Evolutionary conservation across 2,113 vertebrate genomes (phyloP), one percentile per base, ranked within the genome.

Genomic region (Platycercus adscitus): DNA sequence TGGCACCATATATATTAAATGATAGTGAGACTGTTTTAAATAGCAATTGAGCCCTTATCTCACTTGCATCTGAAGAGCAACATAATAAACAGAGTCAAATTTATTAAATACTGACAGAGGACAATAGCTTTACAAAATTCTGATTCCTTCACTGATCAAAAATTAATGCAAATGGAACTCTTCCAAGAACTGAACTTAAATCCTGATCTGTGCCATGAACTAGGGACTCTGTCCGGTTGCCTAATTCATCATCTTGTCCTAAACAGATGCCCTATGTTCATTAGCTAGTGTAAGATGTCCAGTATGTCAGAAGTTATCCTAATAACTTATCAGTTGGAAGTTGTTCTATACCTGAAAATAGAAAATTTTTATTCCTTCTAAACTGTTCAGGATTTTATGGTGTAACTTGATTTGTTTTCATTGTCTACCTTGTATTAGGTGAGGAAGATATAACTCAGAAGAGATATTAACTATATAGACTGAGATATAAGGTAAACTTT

Each of bases 31-130:
- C 10, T 47, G 29, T 20, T 71, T 72, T 58, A 33, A 80, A 76
- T 12, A 33, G 9, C 50, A 8, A 52, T 28, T 28, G 0, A 71
- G 4, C 60, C 24, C 0, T 1, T 43, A 28, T 33, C 14, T 33
- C 28, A 17, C 7, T 73, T 81, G 10, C 7, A 63, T 49, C n/a
- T 70, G 55, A 73, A 61, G 7, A 78, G 13, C 24, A 68, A 23
- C 3, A 43, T 43, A 46, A 65, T 58, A 50, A 79, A 76, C 10
- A 55, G 12, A 50, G 25, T 18, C 12, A 28, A 35, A 50, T 15
- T 50, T 9, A 71, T 33, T 49, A 65, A 82, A 52, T 15, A 49
- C n/a, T 77, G 24, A 11, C 17, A 50, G 56, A 82, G 56, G 7
- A 33, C 17, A 37, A 31, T 35, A 49, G 1, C 16, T 64, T 17